Evolutionary conservation across 1,140 invertebrate genomes (phyloP).

Genomic region (Drosophila tani): DNA sequence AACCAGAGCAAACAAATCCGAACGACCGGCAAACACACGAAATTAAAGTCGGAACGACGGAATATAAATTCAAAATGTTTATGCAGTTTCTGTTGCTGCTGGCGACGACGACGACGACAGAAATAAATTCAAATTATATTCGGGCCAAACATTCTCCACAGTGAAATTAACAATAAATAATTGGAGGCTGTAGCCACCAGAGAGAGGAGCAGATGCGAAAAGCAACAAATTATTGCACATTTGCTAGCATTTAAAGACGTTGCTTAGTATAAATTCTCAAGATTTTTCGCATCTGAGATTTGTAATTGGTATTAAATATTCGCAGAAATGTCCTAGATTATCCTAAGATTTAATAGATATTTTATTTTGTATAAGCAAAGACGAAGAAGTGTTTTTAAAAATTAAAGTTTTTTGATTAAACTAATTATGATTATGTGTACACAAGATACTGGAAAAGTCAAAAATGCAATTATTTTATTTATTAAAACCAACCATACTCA

Average conservation of each 20-base stretch:
- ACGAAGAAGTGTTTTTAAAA: not conserved
- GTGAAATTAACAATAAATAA: constrained; percentile 33
- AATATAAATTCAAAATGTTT: constrained; percentile 72
- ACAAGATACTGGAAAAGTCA: not conserved
- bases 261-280: constrained; percentile 17
- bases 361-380: not conserved
- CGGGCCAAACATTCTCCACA: constrained; percentile 21
- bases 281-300: constrained; percentile 2
- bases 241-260: constrained; percentile 6
- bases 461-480: not conserved
- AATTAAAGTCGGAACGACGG: constrained; percentile 33
- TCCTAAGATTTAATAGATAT: too few relatives aligned
- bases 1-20: constrained; percentile 40
- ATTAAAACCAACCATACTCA: not conserved
- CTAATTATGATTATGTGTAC: too few relatives aligned
- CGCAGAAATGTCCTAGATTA: not conserved
- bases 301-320: not conserved
- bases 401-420: not conserved
- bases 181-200: constrained; percentile 17
- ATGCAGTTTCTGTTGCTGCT: constrained; percentile 42
- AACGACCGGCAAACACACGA: constrained; percentile 15
- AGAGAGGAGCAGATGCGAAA: constrained; percentile 16
- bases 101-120: constrained; percentile 30
- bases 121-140: constrained; percentile 68
- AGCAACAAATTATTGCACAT: constrained; percentile 25